Evolutionary conservation across 2,797 vertebrate species (phyloP), one percentile per base, ranked within the genome.

Genomic region (Onychomys arenicola): DNA sequence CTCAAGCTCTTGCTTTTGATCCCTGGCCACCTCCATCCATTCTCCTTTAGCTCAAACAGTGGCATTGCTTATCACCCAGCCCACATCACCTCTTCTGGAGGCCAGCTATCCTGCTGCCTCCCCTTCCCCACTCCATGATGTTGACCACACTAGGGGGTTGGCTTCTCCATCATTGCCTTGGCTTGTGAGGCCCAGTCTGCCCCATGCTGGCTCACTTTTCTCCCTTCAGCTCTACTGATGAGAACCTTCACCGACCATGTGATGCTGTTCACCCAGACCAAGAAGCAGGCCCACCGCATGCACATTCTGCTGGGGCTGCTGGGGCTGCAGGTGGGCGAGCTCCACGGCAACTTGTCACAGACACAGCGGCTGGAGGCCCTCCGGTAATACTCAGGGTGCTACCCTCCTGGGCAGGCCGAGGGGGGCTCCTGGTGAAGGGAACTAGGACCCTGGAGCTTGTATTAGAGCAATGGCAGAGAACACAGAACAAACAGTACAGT

Each of bases 251-350:
- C 99, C 25, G 99, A 99, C 91, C 99, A 99, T 0, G 99, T 99
- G 97, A 99, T 99, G 99, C 96, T 99, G 7, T 99, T 99, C 98
- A 99, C 99, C 8, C 99, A 99, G 98, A 99, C 99, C 10, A 99
- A 99, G 98, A 99, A 99, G 96, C 99, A 99, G 98, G 99, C 99
- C 17, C 99, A 99, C 93, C 99, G 99, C 65, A 99, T 99, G 98
- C 99, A 99, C 98, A 99, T 99, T 97, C 98, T 99, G 0, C 98
- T 99, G 43, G 99, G 99, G 1, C 99, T 99, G 75, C 99, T 99
- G 99, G 99, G 99, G 4, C 98, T 99, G 61, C 99, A 99, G 12
- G 99, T 99, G 0, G 99, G 99, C 9, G 99, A 99, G 98, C 99
- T 99, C 59, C 99, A 99, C 0, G 99, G 99, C 80, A 99, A 99